Evolutionary conservation across 2,888 invertebrate genomes (phyloP).

Genomic region (Pemphredon lugubris): DNA sequence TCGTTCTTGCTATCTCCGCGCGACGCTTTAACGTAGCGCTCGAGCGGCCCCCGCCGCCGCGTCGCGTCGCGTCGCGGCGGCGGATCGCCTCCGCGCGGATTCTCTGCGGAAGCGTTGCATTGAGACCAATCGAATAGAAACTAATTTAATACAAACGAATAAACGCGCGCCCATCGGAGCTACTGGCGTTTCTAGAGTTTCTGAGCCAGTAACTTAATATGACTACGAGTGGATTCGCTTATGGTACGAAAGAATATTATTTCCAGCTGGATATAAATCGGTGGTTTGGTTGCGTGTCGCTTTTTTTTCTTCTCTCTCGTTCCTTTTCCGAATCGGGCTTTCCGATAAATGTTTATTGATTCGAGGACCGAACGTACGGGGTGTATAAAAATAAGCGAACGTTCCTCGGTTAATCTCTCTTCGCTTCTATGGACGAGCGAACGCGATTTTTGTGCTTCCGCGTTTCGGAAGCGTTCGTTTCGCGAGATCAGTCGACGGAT

Average conservation of each 20-base stretch:
- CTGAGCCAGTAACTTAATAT: slow-evolving; percentile 25
- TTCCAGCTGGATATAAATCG: background rate
- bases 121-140: slow-evolving; percentile 66
- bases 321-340: background rate
- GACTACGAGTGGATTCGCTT: slow-evolving; percentile 15
- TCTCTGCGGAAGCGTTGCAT: slow-evolving; percentile 65
- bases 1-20: slow-evolving; percentile 40
- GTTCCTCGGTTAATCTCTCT: no score
- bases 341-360: background rate
- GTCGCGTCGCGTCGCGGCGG: slow-evolving; percentile 40
- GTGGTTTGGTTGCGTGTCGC: background rate
- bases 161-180: slow-evolving; percentile 1
- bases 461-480: no score
- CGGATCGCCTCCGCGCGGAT: slow-evolving; percentile 33
- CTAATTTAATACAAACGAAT: slow-evolving; percentile 56
- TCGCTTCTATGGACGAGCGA: no score
- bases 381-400: no score
- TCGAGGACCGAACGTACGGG: no score
- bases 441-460: no score
- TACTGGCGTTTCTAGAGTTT: slow-evolving; percentile 36
- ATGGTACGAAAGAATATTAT: slow-evolving; percentile 2
- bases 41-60: no score
- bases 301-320: background rate
- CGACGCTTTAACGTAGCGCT: no score
- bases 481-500: no score